Evolutionary conservation across 2,888 invertebrate genomes (phyloP).

Genomic region (Lasioglossum vierecki): DNA sequence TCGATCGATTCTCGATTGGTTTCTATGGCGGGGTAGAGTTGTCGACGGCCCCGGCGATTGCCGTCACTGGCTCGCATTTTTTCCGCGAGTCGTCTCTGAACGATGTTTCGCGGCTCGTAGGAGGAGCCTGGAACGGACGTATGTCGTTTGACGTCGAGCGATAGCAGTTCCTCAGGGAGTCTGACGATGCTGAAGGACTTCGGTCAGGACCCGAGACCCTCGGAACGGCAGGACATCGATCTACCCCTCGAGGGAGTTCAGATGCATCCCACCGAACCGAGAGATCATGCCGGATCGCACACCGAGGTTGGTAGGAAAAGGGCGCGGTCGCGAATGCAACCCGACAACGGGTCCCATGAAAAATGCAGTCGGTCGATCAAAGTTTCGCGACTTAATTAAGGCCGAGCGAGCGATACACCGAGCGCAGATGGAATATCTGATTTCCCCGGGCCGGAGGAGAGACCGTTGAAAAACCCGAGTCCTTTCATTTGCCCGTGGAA

Average conservation of each 20-base stretch:
- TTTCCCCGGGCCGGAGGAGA: constrained; percentile 16
- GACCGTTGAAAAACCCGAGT: constrained; percentile 16
- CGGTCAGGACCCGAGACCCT: constrained; percentile 16
- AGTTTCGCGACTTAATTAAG: constrained; percentile 32
- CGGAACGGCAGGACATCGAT: constrained; percentile 20
- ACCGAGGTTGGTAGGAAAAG: constrained; percentile 49
- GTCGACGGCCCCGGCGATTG: constrained; percentile 2
- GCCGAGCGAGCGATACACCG: constrained; percentile 13
- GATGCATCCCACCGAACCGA: constrained; percentile 23
- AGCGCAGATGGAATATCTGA: constrained; percentile 21
- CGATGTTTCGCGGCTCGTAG: constrained; percentile 27
- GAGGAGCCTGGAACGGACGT: constrained; percentile 34
- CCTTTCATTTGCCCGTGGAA: constrained; percentile 27
- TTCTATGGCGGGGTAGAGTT: not conserved
- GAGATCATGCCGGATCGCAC: not conserved
- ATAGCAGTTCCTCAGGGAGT: constrained; percentile 22
- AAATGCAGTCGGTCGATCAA: not conserved
- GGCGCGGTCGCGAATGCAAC: not conserved
- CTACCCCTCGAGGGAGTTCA: not conserved
- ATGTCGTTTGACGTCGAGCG: constrained; percentile 26
- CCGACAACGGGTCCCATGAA: not conserved
- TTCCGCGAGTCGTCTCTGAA: constrained; percentile 38
- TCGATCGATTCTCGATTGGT: constrained; percentile 29
- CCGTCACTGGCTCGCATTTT: not conserved
- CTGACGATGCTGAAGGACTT: constrained; percentile 44